Percentiles rank a stretch among this genome's conserved stretches.
Evolutionary conservation across 2,797 vertebrate species (phyloP).

Genomic region (Pseudochromis fuscus): DNA sequence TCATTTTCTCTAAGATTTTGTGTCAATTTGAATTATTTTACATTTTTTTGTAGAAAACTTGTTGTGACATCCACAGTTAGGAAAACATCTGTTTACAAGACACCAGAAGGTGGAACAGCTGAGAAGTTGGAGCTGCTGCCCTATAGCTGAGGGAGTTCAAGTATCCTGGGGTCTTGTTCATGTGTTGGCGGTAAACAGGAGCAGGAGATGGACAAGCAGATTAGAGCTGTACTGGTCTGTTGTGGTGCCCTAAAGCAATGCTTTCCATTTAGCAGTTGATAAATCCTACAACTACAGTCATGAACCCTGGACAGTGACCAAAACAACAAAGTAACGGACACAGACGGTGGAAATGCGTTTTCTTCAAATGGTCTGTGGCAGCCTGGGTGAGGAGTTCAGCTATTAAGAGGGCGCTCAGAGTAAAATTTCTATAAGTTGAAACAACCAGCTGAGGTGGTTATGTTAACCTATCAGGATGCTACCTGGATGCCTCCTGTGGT

Average conservation of each 20-base stretch:
- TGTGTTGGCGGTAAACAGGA: not conserved
- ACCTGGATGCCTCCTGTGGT: not conserved
- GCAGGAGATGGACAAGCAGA: not conserved
- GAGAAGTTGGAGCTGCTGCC: not conserved
- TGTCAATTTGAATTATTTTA: no score
- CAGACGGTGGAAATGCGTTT: no score
- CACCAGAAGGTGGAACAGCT: not conserved
- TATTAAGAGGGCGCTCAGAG: no score
- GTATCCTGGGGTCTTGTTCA: not conserved
- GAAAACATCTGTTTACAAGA: not conserved
- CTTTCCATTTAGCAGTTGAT: no score
- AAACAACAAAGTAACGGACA: not conserved
- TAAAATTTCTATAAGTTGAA: no score
- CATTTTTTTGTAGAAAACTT: no score
- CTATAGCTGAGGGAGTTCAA: not conserved
- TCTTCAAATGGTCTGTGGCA: no score
- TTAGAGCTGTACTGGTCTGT: not conserved
- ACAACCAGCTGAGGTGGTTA: no score
- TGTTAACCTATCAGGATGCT: no score
- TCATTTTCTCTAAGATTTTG: not conserved
- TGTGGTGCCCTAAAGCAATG: no score
- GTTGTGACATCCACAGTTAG: no score
- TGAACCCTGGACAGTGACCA: not conserved
- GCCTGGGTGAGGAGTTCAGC: no score
- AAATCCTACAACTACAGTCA: not conserved